Evolutionary conservation across 2,113 vertebrate genomes (phyloP).

Genomic region (Trichechus manatus): DNA sequence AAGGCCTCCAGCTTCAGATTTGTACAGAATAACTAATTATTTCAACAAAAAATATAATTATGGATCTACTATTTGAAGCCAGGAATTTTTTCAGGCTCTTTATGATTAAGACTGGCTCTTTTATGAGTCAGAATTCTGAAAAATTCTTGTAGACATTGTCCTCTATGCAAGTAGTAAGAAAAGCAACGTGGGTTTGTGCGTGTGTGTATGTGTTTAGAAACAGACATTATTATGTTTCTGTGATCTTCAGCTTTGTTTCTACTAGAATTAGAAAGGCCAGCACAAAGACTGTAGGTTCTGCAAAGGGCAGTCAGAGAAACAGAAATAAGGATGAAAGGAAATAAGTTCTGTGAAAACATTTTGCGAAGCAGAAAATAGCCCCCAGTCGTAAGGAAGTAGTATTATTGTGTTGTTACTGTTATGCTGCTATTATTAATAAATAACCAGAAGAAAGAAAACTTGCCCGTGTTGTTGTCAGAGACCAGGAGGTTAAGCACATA

Average conservation of each 20-base stretch:
- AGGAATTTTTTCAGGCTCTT: background rate
- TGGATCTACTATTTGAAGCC: background rate
- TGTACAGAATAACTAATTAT: background rate
- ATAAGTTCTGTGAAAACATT: background rate
- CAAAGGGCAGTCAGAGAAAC: background rate
- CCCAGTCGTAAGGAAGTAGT: background rate
- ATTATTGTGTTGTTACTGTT: background rate
- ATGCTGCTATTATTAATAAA: background rate
- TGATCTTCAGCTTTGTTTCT: background rate
- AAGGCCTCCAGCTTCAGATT: constrained; percentile 13
- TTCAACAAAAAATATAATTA: background rate
- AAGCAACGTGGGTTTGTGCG: background rate
- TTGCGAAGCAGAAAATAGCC: background rate
- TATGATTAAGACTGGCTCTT: background rate
- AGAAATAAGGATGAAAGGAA: background rate
- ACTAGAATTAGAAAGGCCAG: background rate
- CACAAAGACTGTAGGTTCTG: background rate
- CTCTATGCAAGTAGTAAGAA: background rate
- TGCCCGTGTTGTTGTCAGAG: background rate
- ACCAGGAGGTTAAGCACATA: background rate
- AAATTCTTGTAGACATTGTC: background rate
- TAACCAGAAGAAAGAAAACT: constrained; percentile 30
- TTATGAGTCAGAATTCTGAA: background rate
- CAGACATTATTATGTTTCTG: background rate
- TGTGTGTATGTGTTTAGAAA: background rate